phyloP scores from a whole-genome alignment of 1,140 invertebrate species.

The Drosophila carrolli region DNA sequence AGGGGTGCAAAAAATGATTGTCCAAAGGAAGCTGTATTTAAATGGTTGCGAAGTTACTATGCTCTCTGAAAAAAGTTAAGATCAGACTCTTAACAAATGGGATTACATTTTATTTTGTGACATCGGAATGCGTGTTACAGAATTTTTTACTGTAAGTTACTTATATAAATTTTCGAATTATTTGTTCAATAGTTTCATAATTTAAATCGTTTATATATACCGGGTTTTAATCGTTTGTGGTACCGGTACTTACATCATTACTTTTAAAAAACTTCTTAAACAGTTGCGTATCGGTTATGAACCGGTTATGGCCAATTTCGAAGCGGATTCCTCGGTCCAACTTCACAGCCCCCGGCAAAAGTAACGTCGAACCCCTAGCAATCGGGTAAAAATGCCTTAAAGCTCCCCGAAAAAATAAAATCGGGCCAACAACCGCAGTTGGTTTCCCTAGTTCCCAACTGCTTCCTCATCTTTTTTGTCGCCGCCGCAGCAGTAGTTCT shows the following conservation, averaged over 20 bases:
- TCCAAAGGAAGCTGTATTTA: constrained; percentile 12
- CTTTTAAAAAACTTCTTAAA: no score
- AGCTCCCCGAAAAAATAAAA: constrained; percentile 8
- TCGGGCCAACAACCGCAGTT: constrained; percentile 52
- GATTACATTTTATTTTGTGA: no score
- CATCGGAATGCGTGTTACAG: no score
- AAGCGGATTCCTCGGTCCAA: neutral
- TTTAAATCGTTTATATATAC: no score
- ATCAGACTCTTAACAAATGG: no score
- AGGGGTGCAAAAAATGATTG: constrained; percentile 27
- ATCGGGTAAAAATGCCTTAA: constrained; percentile 13
- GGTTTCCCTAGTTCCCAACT: constrained; percentile 22
- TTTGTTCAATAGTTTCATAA: no score
- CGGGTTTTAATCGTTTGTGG: neutral
- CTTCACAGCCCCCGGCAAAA: constrained; percentile 2
- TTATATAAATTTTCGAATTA: no score
- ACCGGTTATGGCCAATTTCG: neutral
- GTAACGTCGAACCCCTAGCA: constrained; percentile 20
- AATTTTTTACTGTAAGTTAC: no score
- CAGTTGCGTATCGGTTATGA: neutral
- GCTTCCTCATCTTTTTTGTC: constrained; percentile 40
- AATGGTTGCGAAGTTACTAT: neutral
- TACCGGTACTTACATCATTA: no score
- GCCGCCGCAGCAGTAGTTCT: constrained; percentile 7
- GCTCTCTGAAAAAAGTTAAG: no score